Conservation (phyloP, 2,888 invertebrate species). For the Eudasyphora cyanicolor region DNA sequence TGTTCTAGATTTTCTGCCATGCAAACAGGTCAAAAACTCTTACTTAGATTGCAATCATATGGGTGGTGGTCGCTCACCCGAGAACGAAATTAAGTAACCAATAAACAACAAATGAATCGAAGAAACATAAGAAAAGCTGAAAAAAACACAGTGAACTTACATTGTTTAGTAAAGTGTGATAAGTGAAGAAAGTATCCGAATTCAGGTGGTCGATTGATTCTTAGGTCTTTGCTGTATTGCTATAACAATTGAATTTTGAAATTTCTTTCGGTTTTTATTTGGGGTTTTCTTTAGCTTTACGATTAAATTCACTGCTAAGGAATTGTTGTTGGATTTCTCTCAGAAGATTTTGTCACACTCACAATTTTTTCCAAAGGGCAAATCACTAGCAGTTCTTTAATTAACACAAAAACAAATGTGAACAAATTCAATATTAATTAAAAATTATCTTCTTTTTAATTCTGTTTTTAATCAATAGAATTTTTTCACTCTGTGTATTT, state of each 20-base stretch:
- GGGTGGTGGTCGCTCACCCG: no score
- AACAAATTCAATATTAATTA: background rate
- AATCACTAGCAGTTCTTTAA: background rate
- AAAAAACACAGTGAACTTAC: conserved; percentile 58
- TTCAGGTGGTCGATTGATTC: conserved; percentile 38
- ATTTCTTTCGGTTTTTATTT: background rate
- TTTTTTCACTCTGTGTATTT: conserved; percentile 3
- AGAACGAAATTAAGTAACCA: no score
- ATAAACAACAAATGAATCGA: background rate
- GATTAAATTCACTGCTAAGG: no score
- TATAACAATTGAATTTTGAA: background rate
- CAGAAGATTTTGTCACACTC: no score
- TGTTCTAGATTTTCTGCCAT: no score
- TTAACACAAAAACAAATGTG: background rate
- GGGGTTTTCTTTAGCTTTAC: background rate
- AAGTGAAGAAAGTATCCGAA: conserved; percentile 59
- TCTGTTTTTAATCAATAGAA: background rate
- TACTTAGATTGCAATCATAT: no score
- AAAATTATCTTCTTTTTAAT: conserved; percentile 26
- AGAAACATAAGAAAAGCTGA: no score
- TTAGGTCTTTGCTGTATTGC: background rate
- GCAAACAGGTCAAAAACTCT: no score
- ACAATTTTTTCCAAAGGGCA: background rate
- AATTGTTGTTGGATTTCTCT: no score
- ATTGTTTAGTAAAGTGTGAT: conserved; percentile 55